Evolutionary conservation across 2,113 vertebrate genomes (phyloP).

Genomic region (Oreotrochilus melanogaster): DNA sequence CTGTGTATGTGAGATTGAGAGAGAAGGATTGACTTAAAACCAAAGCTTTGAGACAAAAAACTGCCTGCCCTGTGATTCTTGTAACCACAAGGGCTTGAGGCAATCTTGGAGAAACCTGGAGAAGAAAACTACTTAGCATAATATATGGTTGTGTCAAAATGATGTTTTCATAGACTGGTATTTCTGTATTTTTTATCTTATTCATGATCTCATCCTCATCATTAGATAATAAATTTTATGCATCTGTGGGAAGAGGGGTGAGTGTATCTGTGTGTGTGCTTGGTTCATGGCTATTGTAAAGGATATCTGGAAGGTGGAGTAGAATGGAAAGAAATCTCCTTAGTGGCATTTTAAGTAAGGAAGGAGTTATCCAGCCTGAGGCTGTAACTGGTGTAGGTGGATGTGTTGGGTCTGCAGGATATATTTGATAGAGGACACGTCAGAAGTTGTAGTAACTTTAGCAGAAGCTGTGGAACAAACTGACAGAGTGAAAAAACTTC

Average conservation of each 20-base stretch:
- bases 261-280: background rate
- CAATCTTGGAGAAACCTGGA: background rate
- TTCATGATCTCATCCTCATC: background rate
- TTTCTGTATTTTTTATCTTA: background rate
- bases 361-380: background rate
- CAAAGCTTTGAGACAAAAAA: background rate
- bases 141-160: background rate
- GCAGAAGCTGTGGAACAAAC: background rate
- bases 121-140: background rate
- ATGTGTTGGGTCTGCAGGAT: background rate
- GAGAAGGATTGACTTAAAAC: background rate
- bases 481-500: background rate
- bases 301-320: background rate
- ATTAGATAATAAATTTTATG: background rate
- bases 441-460: background rate
- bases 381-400: background rate
- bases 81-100: background rate
- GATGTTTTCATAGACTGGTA: background rate
- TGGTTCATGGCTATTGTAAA: background rate
- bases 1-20: background rate
- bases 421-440: background rate
- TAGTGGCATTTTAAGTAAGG: background rate
- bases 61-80: background rate
- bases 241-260: background rate
- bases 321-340: background rate